Evolutionary conservation across 2,888 invertebrate species (phyloP), one percentile per base, ranked within the genome.

Genomic region (Tetragnatha montana): DNA sequence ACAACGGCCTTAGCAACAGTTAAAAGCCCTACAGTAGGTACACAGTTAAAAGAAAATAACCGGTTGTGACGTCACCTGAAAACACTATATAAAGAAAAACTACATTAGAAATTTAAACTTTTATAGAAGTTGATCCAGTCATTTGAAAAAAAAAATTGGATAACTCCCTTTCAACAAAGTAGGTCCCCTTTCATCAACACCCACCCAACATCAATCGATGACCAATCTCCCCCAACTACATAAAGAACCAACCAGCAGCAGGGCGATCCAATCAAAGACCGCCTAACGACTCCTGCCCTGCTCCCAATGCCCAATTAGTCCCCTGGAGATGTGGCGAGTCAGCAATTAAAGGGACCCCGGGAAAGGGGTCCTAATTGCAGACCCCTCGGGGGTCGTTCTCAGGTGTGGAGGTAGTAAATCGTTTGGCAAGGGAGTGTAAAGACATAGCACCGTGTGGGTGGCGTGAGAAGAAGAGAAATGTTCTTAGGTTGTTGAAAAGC

Each of bases 331-430:
- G 78, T 78, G 68, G 22, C 78, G 78, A 78, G 22, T 78, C 78
- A 78, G 78, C 73, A 60, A 74, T 82, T 82, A 82, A 75, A 75
- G 49, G 60, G 82, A 22, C 50, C 73, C 50, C 35, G 74, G 82
- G 81, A 81, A 21, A 71, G 50, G 49, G 21, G 8, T 14, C 82
- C n/a, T 82, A 82, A 82, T 82, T 82, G 82, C 73, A 35, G 21
- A 74, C 73, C 74, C 14, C 60, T 60, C 60, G 60, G 60, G 60
- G 60, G 12, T 60, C 10, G 60, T 17, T 60, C 60, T 60, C 60
- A 60, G 60, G 60, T 60, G 60, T 60, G 60, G 35, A 35, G 35
- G 35, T 4, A 35, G 35, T 60, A 17, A 60, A 60, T 60, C 60
- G 17, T 60, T 60, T 60, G 60, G 60, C 4, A 4, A 35, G 35